Conservation (phyloP, 2,113 vertebrate species). For the Stictonetta naevosa region DNA sequence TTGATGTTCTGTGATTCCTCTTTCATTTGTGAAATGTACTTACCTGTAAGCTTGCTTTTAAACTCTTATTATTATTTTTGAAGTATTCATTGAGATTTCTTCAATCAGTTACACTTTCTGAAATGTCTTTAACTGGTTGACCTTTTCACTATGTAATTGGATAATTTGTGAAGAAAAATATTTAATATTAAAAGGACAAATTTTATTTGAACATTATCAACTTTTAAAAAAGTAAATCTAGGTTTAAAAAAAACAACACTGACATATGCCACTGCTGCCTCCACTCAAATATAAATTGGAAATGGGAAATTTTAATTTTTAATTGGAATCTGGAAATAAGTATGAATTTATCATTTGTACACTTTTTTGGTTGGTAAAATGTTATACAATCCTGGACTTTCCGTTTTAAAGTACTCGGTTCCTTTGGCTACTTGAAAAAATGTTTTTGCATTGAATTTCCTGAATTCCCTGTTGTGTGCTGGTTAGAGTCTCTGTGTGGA, state of each 20-base stretch:
- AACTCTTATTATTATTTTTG: not conserved
- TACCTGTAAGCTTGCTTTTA: not conserved
- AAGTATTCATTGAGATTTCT: not conserved
- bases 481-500: not conserved
- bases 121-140: no score
- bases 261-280: not conserved
- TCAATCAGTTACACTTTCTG: not conserved
- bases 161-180: not conserved
- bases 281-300: not conserved
- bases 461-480: not conserved
- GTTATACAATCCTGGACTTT: not conserved
- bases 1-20: not conserved
- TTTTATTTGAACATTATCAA: not conserved
- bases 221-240: not conserved
- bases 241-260: not conserved
- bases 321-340: not conserved
- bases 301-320: not conserved
- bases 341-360: not conserved
- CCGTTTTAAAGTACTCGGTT: not conserved
- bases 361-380: not conserved
- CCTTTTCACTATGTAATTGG: not conserved
- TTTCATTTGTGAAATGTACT: not conserved
- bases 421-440: not conserved
- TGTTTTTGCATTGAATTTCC: rapidly evolving
- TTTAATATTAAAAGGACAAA: not conserved